A percentile compares a stretch with the other conserved stretches of the same genome.
Evolutionary conservation across 1,140 invertebrate genomes (phyloP).

Genomic region (Brachionus calyciflorus): DNA sequence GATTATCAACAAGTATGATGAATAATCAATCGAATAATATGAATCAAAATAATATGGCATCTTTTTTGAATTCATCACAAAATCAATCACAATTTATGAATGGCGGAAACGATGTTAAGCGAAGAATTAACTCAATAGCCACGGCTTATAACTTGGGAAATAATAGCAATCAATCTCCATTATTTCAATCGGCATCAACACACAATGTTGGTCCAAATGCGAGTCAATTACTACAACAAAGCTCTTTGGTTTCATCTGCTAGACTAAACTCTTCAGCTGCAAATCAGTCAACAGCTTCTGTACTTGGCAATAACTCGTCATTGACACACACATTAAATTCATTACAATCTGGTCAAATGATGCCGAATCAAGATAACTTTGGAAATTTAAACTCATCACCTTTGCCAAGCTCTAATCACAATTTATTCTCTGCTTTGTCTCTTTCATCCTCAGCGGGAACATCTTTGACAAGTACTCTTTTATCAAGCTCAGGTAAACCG

Average conservation of each 20-base stretch:
- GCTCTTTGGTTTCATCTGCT: constrained; percentile 37
- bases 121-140: constrained; percentile 37
- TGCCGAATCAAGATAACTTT: constrained; percentile 13
- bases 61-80: constrained; percentile 22
- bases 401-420: neutral
- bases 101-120: neutral
- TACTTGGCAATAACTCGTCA: constrained; percentile 19
- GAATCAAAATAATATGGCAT: constrained; percentile 1
- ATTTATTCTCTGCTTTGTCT: neutral
- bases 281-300: constrained; percentile 14
- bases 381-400: neutral
- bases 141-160: constrained; percentile 10
- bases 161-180: neutral
- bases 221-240: constrained; percentile 6
- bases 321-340: neutral
- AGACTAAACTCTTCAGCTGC: constrained; percentile 5
- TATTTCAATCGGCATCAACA: neutral
- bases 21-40: neutral
- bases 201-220: constrained; percentile 34
- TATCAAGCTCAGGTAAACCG: constrained; percentile 24
- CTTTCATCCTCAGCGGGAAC: constrained; percentile 11
- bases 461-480: neutral
- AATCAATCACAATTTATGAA: neutral
- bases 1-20: neutral
- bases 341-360: neutral